Percentiles rank a stretch among this genome's conserved stretches.
phyloP scores from a whole-genome alignment of 2,113 vertebrate species.

The Serilophus lunatus region DNA sequence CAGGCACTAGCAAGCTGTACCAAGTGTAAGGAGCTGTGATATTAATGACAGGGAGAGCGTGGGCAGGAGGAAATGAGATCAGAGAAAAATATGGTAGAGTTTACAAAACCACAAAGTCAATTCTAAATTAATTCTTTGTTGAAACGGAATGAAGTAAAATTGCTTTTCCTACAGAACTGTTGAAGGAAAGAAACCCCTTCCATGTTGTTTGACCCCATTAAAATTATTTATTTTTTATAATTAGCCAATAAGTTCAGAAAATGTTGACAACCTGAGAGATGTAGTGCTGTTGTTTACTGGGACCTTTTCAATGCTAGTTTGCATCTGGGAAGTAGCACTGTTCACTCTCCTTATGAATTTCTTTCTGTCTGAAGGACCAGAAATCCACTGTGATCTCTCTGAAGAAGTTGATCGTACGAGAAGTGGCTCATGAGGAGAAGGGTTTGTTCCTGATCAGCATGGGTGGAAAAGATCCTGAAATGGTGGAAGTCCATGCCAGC shows the following conservation, averaged over 20 bases:
- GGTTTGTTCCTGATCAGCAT: conserved; percentile 95
- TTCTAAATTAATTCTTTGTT: not conserved
- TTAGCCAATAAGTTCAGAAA: not conserved
- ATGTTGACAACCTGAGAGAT: not conserved
- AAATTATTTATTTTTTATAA: not conserved
- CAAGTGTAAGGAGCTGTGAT: not conserved
- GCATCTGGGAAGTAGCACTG: not conserved
- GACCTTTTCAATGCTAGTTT: not conserved
- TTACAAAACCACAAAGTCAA: not conserved
- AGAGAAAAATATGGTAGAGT: not conserved
- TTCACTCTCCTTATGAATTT: not conserved
- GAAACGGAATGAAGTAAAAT: not conserved
- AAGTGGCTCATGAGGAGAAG: conserved; percentile 96
- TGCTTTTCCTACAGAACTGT: not conserved
- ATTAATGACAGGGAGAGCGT: not conserved
- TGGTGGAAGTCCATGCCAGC: conserved; percentile 92
- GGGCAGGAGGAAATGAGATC: not conserved
- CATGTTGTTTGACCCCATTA: not conserved
- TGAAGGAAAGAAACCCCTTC: not conserved
- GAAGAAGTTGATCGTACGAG: conserved; percentile 95
- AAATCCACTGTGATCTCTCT: conserved; percentile 94
- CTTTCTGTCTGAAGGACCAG: conserved; percentile 81
- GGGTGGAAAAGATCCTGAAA: conserved; percentile 86
- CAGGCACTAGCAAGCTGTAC: not conserved
- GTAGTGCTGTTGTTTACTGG: not conserved